Conservation (phyloP, 2,797 vertebrate genomes). For the Danio aesculapii region DNA sequence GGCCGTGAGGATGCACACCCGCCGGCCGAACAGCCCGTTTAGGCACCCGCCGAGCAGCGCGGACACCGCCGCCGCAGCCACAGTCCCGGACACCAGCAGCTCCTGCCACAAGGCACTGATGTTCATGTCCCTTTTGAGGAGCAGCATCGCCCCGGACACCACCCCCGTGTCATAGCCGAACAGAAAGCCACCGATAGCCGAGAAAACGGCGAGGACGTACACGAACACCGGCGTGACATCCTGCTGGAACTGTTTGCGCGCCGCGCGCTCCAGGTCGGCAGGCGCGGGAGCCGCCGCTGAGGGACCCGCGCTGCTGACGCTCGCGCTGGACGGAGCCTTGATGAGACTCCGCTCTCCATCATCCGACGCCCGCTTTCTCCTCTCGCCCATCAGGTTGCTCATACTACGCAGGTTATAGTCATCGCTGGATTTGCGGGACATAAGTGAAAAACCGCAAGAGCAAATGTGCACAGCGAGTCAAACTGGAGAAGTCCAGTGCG, state of each 20-base stretch:
- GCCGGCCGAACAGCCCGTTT: slow-evolving; percentile 90
- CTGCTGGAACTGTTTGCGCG: slow-evolving; percentile 93
- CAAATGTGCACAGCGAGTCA: slow-evolving; percentile 38
- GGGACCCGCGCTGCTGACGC: slow-evolving; percentile 79
- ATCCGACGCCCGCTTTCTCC: slow-evolving; percentile 84
- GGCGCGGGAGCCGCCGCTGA: slow-evolving; percentile 66
- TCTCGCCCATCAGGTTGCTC: slow-evolving; percentile 94
- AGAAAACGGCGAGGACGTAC: slow-evolving; percentile 90
- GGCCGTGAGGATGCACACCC: slow-evolving; percentile 91
- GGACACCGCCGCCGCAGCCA: slow-evolving; percentile 91
- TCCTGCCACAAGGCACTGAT: slow-evolving; percentile 94
- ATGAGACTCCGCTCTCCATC: slow-evolving; percentile 84
- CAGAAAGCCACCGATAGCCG: slow-evolving; percentile 94
- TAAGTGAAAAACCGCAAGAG: slow-evolving; percentile 72
- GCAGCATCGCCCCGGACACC: slow-evolving; percentile 95
- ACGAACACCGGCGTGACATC: slow-evolving; percentile 92
- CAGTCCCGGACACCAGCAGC: slow-evolving; percentile 91
- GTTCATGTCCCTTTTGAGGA: slow-evolving; percentile 90
- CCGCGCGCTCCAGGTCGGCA: slow-evolving; percentile 91
- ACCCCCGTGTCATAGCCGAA: slow-evolving; percentile 98
- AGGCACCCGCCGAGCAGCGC: slow-evolving; percentile 90
- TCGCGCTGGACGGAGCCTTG: slow-evolving; percentile 83
- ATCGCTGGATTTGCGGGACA: slow-evolving; percentile 93
- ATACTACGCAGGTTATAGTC: slow-evolving; percentile 95
- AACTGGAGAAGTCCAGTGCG: slow-evolving; percentile 20